Evolutionary conservation across 2,888 invertebrate genomes (phyloP), one percentile per base, ranked within the genome.

Genomic region (Pterostichus madidus): DNA sequence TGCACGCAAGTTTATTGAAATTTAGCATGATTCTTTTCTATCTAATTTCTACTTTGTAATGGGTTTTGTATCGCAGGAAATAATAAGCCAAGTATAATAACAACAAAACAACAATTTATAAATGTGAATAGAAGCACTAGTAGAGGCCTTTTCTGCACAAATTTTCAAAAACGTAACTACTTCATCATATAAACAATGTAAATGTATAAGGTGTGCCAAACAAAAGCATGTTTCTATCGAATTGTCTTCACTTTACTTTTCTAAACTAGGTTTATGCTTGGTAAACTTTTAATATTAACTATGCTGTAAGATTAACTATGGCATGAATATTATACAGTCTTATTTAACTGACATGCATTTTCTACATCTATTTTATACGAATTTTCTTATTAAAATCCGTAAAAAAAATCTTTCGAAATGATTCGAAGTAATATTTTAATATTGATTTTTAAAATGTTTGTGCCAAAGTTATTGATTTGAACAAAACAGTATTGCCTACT

Each of bases 101-200:
- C n/a, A 79, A 44, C 49, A 75, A 79, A 79, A 64, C 53, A 52
- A 68, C 53, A 80, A 80, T 80, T 64, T 32, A 71, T 80, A 56
- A 68, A 71, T 80, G 73, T 80, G 71, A 64, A 44, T 68, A 68
- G 53, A 64, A 73, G 80, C 80, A 80, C 80, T 80, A 53, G 80
- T 80, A 80, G 80, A 80, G 71, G 71, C 71, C 80, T 68, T 79
- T 71, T 80, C 13, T 44, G 80, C 80, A 80, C 80, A 80, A 80
- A 56, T 80, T 71, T 80, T 56, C 39, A 53, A 35, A 24, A 53
- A 80, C 15, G 13, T 75, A 75, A 52, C 49, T 75, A 75, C 32
- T 75, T 75, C 52, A 75, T 52, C 49, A 13, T 49, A 32, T 75
- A 75, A 39, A 52, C 52, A 71, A 71, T 13, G 75, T 75, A 52